Base-by-base conservation (phyloP, 2,113 vertebrate genomes). In the Tyto alba region DNA sequence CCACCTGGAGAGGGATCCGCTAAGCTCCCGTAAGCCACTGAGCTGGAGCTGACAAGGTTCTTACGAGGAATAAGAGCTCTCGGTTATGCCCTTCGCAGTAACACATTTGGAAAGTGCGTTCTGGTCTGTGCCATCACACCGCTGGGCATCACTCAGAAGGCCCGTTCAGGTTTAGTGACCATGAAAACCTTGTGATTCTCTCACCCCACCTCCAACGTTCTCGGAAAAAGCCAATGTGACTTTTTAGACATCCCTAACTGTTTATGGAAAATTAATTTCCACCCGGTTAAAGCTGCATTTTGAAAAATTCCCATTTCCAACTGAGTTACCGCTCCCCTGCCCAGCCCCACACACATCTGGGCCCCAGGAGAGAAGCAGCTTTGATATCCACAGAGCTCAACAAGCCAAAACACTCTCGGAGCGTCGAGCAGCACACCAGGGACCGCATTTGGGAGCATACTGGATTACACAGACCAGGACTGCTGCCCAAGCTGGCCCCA, bases 41-140 rank as follows among this genome's bases (percentile, higher is more conserved):
- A 75, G 66, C 47, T 41, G 53, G 40, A 60, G 47, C 59, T 55
- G 36, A 43, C 10, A 60, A 56, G 85, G 57, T 62, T 77, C 53
- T 17, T 18, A 19, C 2, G 11, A 56, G 47, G 17, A 32, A 14
- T 4, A 74, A 75, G n/a, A 55, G 40, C 60, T 36, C 76, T 62
- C 1, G 0, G 14, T 48, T 36, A 12, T 7, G 21, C 6, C 45
- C 38, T 38, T 53, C 29, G 2, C 2, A 3, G 41, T 3, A 50
- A 29, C 13, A 29, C 52, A 4, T 8, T 0, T 5, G 55, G 55
- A 47, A 83, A 72, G 43, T 11, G 9, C 1, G 2, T 47, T 29
- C 38, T 2, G 0, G 66, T 25, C 34, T 6, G 4, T 2, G 10
- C 21, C 43, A 22, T 18, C 16, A 2, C 0, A 7, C 10, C 3